A percentile compares a stretch with the other conserved stretches of the same genome.
phyloP scores from a whole-genome alignment of 2,888 invertebrate genomes.

The Nematopogon swammerdamellus region DNA sequence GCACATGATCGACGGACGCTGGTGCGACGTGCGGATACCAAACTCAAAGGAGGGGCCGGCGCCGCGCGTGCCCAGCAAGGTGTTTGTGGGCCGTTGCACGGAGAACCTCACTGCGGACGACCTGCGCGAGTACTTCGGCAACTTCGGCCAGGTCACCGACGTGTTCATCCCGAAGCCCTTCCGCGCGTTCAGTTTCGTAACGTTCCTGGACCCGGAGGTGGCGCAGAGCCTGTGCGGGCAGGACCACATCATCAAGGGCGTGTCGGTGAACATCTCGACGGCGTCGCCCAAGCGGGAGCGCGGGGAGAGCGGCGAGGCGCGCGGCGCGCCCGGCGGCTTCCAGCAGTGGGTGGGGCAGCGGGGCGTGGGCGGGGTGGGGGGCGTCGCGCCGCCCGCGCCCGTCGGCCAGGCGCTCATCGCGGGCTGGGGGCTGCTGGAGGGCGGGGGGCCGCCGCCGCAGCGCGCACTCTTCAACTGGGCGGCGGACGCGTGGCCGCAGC shows the following conservation, averaged over 20 bases:
- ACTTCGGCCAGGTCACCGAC: slow-evolving; percentile 81
- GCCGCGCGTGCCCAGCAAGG: slow-evolving; percentile 67
- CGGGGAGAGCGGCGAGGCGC: slow-evolving; percentile 12
- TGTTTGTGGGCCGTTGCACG: slow-evolving; percentile 82
- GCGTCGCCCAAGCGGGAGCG: slow-evolving; percentile 78
- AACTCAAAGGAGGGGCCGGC: slow-evolving; percentile 66
- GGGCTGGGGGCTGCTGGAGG: slow-evolving; percentile 34
- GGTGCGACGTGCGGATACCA: slow-evolving; percentile 71
- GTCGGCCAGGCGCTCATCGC: slow-evolving; percentile 13
- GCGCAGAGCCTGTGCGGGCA: slow-evolving; percentile 78
- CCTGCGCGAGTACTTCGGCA: slow-evolving; percentile 71
- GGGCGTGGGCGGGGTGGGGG: slow-evolving; percentile 10
- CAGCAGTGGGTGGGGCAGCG: slow-evolving; percentile 6
- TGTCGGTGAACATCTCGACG: slow-evolving; percentile 83
- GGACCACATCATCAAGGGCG: slow-evolving; percentile 80
- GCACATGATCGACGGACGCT: slow-evolving; percentile 68
- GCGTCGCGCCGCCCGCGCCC: slow-evolving; percentile 19
- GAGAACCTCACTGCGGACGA: slow-evolving; percentile 77
- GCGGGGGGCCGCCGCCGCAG: slow-evolving; percentile 19
- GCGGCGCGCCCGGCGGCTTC: slow-evolving; percentile 7
- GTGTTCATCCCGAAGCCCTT: slow-evolving; percentile 88
- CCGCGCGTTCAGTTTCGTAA: slow-evolving; percentile 78
- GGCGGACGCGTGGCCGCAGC: slow-evolving; percentile 20
- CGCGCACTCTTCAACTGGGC: slow-evolving; percentile 25
- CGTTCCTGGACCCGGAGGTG: slow-evolving; percentile 76